These are phyloP conservation scores for Dicroscelio sp. DNA, from an alignment of 2,888 invertebrate species.

Conservation along the genomic window DNA sequence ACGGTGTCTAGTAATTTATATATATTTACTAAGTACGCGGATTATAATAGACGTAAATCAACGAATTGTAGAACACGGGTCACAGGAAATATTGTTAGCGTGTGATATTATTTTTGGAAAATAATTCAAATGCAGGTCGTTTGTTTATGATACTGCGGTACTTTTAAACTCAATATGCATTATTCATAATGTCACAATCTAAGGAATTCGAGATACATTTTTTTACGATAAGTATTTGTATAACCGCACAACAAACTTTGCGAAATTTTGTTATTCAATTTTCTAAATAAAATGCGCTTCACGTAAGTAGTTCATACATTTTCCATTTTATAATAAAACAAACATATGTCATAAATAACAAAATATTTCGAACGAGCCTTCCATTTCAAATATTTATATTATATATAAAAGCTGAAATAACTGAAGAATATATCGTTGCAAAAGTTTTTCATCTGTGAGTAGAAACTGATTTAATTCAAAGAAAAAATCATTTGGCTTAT, in stretches of 20 bases:
- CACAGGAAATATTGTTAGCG: background rate
- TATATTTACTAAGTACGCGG: slow-evolving; percentile 1
- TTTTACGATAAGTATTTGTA: slow-evolving; percentile 41
- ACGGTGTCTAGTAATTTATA: slow-evolving; percentile 23
- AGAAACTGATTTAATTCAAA: too few relatives aligned
- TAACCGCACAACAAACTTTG: background rate
- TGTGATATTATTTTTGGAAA: slow-evolving; percentile 1
- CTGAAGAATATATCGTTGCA: too few relatives aligned
- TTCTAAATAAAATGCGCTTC: slow-evolving; percentile 44
- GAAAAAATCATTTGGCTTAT: too few relatives aligned
- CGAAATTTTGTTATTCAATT: slow-evolving; percentile 46
- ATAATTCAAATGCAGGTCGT: slow-evolving; percentile 33
- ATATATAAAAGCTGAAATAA: too few relatives aligned
- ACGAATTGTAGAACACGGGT: background rate
- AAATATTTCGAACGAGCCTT: background rate
- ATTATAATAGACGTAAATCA: slow-evolving; percentile 30
- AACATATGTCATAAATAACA: slow-evolving; percentile 14
- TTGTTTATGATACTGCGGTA: slow-evolving; percentile 23
- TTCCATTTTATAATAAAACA: background rate
- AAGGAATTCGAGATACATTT: slow-evolving; percentile 27
- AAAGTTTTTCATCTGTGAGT: too few relatives aligned
- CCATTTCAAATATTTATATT: background rate
- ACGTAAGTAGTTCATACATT: slow-evolving; percentile 21
- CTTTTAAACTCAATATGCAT: slow-evolving; percentile 38
- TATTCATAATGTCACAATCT: slow-evolving; percentile 42